Evolutionary conservation across 2,888 invertebrate species (phyloP).

Genomic region (Eupithecia inturbata): DNA sequence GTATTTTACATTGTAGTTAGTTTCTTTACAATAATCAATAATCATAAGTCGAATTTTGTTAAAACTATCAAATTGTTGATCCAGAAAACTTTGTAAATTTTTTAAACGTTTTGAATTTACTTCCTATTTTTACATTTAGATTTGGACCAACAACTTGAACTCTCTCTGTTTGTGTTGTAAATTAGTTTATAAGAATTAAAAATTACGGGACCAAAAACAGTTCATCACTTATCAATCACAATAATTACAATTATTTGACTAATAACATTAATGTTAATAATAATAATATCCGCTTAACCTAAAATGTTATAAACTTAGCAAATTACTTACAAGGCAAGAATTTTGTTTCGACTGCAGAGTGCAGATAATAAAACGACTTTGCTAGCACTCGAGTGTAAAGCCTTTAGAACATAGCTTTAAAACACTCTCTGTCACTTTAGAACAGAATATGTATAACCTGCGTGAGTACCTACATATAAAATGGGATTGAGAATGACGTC

Average conservation of each 20-base stretch:
- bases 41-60: background rate
- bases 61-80: background rate
- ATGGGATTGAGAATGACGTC: background rate
- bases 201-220: conserved; percentile 1
- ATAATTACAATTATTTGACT: background rate
- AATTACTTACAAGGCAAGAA: background rate
- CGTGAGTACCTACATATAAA: background rate
- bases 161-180: background rate
- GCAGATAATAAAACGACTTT: background rate
- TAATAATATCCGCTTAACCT: background rate
- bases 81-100: background rate
- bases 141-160: background rate
- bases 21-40: background rate
- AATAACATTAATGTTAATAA: background rate
- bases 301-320: background rate
- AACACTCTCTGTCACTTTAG: background rate
- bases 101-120: background rate
- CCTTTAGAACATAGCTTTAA: too few relatives aligned
- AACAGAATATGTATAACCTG: background rate
- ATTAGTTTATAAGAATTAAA: conserved; percentile 1
- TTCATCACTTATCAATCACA: background rate
- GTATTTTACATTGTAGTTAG: background rate
- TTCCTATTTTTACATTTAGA: background rate
- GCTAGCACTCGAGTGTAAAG: background rate
- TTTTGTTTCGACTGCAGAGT: background rate